A percentile compares a stretch with the other conserved stretches of the same genome.
Conservation (phyloP, 2,888 invertebrate genomes). For the Apoderus coryli region DNA sequence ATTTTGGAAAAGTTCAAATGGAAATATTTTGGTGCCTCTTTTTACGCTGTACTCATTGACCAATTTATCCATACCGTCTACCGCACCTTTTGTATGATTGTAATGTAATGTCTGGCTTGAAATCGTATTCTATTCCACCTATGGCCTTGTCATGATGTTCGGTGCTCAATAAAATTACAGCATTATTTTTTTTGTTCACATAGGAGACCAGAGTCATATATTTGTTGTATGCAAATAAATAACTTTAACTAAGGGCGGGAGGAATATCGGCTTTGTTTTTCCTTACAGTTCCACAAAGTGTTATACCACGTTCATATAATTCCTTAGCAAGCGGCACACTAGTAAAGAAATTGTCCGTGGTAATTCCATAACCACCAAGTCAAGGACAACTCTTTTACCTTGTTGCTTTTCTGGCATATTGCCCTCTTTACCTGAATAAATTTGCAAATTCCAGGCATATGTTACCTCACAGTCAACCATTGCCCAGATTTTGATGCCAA, state of each 20-base stretch:
- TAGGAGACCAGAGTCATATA: conserved; percentile 12
- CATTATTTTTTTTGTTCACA: conserved; percentile 11
- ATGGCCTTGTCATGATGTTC: conserved; percentile 12
- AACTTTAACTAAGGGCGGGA: conserved; percentile 7
- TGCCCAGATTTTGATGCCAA: conserved; percentile 12
- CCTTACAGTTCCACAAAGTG: conserved; percentile 10
- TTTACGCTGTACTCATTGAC: too few relatives aligned
- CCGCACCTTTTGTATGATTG: conserved; percentile 12
- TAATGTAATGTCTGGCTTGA: conserved; percentile 12
- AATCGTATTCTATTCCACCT: conserved; percentile 3
- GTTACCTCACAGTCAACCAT: conserved; percentile 8
- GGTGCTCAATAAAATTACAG: conserved; percentile 13
- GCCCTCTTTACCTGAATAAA: conserved; percentile 7
- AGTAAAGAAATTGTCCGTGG: conserved; percentile 13
- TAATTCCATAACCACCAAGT: too few relatives aligned
- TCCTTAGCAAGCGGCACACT: conserved; percentile 9
- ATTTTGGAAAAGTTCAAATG: too few relatives aligned
- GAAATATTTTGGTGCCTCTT: too few relatives aligned
- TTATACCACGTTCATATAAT: conserved; percentile 9
- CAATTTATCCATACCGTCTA: too few relatives aligned
- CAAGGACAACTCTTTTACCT: conserved; percentile 6
- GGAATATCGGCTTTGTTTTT: conserved; percentile 12
- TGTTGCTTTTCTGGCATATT: conserved; percentile 9
- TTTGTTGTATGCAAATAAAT: conserved; percentile 9
- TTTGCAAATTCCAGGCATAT: conserved; percentile 7